Conservation (phyloP, 2,113 vertebrate genomes). For the Entelurus aequoreus region DNA sequence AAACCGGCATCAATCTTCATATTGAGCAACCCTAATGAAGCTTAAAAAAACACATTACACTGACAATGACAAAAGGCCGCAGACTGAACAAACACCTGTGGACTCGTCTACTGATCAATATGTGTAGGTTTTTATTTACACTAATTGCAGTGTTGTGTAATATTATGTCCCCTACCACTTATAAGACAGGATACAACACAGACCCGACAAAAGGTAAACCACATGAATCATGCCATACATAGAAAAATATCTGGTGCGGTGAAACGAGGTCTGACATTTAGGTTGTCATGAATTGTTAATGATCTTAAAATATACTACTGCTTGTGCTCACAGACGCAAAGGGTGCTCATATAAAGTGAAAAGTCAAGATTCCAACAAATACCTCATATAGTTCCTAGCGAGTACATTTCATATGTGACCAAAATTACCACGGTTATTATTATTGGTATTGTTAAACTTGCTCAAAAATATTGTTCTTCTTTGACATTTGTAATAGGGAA, state of each 20-base stretch:
- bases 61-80: conserved; percentile 19
- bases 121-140: neutral
- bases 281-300: conserved; percentile 45
- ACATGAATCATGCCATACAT: neutral
- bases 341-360: neutral
- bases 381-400: too few species aligned
- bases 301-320: conserved; percentile 27
- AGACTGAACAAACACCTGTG: conserved; percentile 10
- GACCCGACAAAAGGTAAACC: neutral
- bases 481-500: too few species aligned
- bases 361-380: too few species aligned
- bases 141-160: neutral
- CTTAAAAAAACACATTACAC: conserved; percentile 35
- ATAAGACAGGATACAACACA: neutral
- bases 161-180: neutral
- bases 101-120: neutral
- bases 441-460: too few species aligned
- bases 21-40: conserved; percentile 19
- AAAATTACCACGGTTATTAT: too few species aligned
- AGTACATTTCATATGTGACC: too few species aligned
- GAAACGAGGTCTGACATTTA: conserved; percentile 14
- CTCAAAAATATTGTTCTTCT: too few species aligned
- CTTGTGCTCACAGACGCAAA: conserved; percentile 5
- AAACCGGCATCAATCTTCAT: conserved; percentile 43
- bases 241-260: neutral